Percentiles rank a stretch among this genome's conserved stretches.
Evolutionary conservation across 1,140 invertebrate species (phyloP).

Genomic region (Drosophila mojavensis): DNA sequence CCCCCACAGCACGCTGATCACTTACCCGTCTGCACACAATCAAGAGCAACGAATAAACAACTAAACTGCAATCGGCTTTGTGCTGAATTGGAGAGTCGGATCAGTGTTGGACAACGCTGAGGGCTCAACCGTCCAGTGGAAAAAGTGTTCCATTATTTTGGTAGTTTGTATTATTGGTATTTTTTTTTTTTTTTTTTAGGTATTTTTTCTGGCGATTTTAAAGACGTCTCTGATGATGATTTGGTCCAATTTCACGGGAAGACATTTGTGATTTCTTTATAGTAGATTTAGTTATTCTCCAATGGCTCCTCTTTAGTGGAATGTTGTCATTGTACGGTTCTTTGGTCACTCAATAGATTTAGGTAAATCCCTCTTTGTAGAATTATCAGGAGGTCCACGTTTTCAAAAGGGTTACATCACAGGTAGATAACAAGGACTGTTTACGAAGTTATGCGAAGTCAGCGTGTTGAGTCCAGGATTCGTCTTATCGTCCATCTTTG

Average conservation of each 20-base stretch:
- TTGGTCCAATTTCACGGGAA: neutral
- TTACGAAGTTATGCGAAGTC: neutral
- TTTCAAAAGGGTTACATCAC: neutral
- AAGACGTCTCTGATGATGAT: neutral
- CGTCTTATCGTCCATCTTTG: too few relatives aligned
- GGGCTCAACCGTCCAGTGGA: slow-evolving; percentile 5
- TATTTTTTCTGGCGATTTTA: neutral
- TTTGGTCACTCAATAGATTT: neutral
- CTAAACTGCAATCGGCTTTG: slow-evolving; percentile 54
- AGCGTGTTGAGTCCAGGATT: too few relatives aligned
- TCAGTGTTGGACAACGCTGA: slow-evolving; percentile 4
- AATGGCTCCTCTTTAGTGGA: too few relatives aligned
- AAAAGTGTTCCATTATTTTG: slow-evolving; percentile 1
- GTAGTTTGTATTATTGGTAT: neutral
- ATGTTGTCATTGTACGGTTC: too few relatives aligned
- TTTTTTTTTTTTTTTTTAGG: neutral
- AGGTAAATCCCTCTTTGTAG: neutral
- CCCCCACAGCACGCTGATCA: slow-evolving; percentile 72
- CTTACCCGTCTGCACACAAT: slow-evolving; percentile 78
- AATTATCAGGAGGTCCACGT: neutral
- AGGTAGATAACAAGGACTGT: too few relatives aligned
- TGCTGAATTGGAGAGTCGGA: slow-evolving; percentile 13
- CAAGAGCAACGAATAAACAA: slow-evolving; percentile 70
- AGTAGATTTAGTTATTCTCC: neutral
- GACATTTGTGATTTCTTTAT: neutral